Evolutionary conservation across 2,797 vertebrate species (phyloP), one percentile per base, ranked within the genome.

Genomic region (Cyprinodon diabolis): DNA sequence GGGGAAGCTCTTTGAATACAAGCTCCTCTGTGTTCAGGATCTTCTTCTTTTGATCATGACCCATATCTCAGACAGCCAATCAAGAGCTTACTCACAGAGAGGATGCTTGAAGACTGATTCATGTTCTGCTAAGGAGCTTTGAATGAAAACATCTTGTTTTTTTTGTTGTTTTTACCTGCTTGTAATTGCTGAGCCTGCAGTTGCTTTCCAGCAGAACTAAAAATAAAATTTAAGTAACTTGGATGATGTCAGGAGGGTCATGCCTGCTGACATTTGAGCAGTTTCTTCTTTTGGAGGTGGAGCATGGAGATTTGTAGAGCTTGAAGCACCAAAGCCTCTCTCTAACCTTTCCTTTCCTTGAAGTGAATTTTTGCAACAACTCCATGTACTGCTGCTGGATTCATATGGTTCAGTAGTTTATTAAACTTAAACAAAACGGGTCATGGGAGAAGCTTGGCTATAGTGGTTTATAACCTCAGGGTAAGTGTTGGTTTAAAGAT

Each of bases 181-280:
- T 35, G 15, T 37, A 67, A 67, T 35, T 48, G n/a, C 17, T 19
- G 47, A 67, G 19, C 21, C 15, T 51, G 11, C 23, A 49, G 23
- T 23, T 49, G 66, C 47, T 67, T 67, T 37, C 66, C 66, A 67
- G 25, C 25, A 67, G 35, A 67, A 21, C 66, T 67, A 67, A 67
- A 67, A 67, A 67, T 67, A 67, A 51, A n/a, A 19, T 21, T 4
- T 35, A 35, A 8, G 66, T 43, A 67, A 67, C 66, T 35, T 51
- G 45, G 66, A 30, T 30, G 8, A 35, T 51, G 23, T 51, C 25
- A 51, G 66, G 48, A 51, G 51, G 66, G 48, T 67, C 48, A 67
- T 21, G 66, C 48, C 48, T 67, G 47, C 14, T 48, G 65, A 48
- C 65, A 67, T 48, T 67, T 49, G 19, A 30, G 65, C 47, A 49